Percentiles rank a stretch among this genome's conserved stretches.
Conservation (phyloP, 2,888 invertebrate species). For the Drosophila stalkeri region DNA sequence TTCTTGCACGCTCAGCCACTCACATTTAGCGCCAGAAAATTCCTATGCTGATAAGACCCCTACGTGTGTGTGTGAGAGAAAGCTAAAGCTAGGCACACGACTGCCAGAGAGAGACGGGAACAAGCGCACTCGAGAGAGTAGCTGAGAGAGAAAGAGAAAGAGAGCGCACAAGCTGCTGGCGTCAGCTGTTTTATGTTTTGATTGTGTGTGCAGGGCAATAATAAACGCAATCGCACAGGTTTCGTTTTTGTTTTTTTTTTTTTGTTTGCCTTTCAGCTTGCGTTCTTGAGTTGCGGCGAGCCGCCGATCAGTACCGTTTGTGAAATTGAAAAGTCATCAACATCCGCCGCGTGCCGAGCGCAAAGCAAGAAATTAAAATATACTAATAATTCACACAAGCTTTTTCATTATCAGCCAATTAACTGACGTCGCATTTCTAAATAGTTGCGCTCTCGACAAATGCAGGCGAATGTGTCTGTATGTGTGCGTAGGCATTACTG, state of each 20-base stretch:
- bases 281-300: conserved; percentile 51
- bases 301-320: conserved; percentile 68
- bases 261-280: conserved; percentile 21
- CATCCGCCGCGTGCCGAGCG: conserved; percentile 32
- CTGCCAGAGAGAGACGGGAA: conserved; percentile 8
- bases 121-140: neutral
- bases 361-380: neutral
- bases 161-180: conserved; percentile 30
- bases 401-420: conserved; percentile 43
- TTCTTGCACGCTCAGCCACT: conserved; percentile 48
- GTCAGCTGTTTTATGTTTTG: conserved; percentile 76
- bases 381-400: conserved; percentile 6
- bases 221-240: conserved; percentile 60
- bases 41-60: conserved; percentile 63
- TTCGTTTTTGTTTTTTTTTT: conserved; percentile 29
- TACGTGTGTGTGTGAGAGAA: conserved; percentile 7
- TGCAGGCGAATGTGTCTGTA: conserved; percentile 7
- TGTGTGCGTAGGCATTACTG: neutral
- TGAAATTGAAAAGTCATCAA: conserved; percentile 76
- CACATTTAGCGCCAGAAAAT: conserved; percentile 53
- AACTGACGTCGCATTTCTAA: conserved; percentile 54
- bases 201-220: conserved; percentile 53
- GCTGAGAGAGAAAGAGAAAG: neutral
- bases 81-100: conserved; percentile 20
- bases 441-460: conserved; percentile 16